These are phyloP conservation scores for Pseudonaja textilis DNA, from an alignment of 2,113 vertebrate genomes.

Conservation along the genomic window DNA sequence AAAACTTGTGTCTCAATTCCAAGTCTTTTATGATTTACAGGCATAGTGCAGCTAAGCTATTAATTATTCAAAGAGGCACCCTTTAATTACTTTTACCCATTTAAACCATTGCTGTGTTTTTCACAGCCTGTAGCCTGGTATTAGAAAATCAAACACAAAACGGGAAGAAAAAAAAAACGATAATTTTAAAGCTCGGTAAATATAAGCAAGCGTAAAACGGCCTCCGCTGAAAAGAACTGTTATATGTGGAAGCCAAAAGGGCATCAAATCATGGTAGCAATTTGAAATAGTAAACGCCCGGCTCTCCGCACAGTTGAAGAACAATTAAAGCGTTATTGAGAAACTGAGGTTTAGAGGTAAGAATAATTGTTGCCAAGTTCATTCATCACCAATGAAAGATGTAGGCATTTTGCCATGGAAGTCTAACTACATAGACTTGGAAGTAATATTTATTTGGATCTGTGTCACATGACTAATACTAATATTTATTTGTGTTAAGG, in stretches of 20 bases:
- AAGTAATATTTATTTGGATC: not conserved
- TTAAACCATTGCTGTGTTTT: slow-evolving; percentile 16
- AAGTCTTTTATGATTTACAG: not conserved
- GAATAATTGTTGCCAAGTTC: not conserved
- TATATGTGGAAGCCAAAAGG: slow-evolving; percentile 33
- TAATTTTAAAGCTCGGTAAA: slow-evolving; percentile 39
- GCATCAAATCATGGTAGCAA: slow-evolving; percentile 28
- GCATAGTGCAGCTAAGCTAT: not conserved
- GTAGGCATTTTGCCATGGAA: not conserved
- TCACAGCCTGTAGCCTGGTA: slow-evolving; percentile 13
- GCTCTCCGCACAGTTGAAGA: slow-evolving; percentile 3
- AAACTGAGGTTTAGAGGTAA: not conserved
- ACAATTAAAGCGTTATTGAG: slow-evolving; percentile 33
- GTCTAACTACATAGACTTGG: not conserved
- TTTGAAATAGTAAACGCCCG: slow-evolving; percentile 23
- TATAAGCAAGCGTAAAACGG: slow-evolving; percentile 37
- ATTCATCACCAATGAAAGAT: not conserved
- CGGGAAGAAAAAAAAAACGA: not conserved
- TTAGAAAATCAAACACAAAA: slow-evolving; percentile 29
- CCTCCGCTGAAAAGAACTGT: not conserved
- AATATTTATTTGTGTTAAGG: not conserved
- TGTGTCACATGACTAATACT: not conserved
- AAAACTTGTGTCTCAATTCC: not conserved
- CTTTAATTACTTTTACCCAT: slow-evolving; percentile 9
- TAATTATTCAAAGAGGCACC: slow-evolving; percentile 4